Conservation (phyloP, 2,888 invertebrate genomes). For the Scaptodrosophila latifasciaeformis region DNA sequence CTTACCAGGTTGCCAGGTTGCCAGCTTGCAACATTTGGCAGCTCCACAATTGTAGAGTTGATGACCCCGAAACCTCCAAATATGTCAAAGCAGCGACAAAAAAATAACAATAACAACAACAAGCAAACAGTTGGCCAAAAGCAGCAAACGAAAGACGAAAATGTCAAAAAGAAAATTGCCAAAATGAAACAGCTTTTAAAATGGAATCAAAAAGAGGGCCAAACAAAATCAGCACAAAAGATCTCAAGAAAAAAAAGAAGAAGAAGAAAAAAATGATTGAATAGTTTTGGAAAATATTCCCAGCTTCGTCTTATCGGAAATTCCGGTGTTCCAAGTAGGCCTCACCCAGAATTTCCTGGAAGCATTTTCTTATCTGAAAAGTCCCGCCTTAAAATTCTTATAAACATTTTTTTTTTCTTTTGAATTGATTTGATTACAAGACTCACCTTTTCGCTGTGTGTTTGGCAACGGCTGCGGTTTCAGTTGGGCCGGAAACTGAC, state of each 20-base stretch:
- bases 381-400: no score
- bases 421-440: no score
- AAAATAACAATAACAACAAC: constrained; percentile 2
- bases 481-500: constrained; percentile 44
- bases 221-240: background rate
- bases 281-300: no score
- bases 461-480: constrained; percentile 49
- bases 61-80: constrained; percentile 60
- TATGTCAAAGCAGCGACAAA: constrained; percentile 32
- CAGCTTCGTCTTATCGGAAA: no score
- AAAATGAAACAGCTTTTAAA: background rate
- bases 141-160: constrained; percentile 33
- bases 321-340: no score
- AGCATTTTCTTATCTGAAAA: no score
- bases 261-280: no score
- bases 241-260: no score
- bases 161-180: constrained; percentile 20
- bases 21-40: constrained; percentile 9
- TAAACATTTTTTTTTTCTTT: no score
- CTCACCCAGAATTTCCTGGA: no score
- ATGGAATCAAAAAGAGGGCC: background rate
- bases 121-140: constrained; percentile 17
- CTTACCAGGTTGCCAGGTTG: background rate
- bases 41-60: constrained; percentile 37
- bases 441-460: no score